Evolutionary conservation across 2,888 invertebrate genomes (phyloP).

Genomic region (Esperia sulphurella): DNA sequence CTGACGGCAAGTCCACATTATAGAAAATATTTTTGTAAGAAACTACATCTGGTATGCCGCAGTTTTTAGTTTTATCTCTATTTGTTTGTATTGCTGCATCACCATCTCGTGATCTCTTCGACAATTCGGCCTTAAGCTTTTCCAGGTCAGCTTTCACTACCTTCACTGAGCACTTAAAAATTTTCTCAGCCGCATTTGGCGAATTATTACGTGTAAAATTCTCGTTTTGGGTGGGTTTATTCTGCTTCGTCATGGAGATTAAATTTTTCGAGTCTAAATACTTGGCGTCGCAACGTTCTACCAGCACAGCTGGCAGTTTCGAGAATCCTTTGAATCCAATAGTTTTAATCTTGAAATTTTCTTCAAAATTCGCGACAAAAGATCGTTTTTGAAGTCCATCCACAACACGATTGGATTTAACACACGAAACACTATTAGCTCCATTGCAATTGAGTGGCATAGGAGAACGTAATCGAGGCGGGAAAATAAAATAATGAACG

Average conservation of each 20-base stretch:
- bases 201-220: neutral
- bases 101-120: constrained; percentile 1
- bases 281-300: constrained; percentile 43
- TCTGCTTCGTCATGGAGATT: constrained; percentile 5
- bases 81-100: neutral
- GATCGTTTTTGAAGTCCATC: constrained; percentile 15
- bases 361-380: constrained; percentile 13
- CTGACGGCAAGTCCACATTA: no score
- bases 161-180: constrained; percentile 35
- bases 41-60: no score
- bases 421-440: constrained; percentile 21
- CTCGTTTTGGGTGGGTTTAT: neutral
- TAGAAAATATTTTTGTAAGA: no score
- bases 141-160: constrained; percentile 40
- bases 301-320: constrained; percentile 38
- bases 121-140: constrained; percentile 25
- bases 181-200: no score
- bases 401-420: constrained; percentile 11
- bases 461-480: constrained; percentile 24
- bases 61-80: no score
- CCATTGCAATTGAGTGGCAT: constrained; percentile 49
- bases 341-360: constrained; percentile 30
- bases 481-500: constrained; percentile 44
- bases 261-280: constrained; percentile 25
- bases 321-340: constrained; percentile 42